phyloP scores from a whole-genome alignment of 2,888 invertebrate genomes.

The Drosophila pseudotakahashii region DNA sequence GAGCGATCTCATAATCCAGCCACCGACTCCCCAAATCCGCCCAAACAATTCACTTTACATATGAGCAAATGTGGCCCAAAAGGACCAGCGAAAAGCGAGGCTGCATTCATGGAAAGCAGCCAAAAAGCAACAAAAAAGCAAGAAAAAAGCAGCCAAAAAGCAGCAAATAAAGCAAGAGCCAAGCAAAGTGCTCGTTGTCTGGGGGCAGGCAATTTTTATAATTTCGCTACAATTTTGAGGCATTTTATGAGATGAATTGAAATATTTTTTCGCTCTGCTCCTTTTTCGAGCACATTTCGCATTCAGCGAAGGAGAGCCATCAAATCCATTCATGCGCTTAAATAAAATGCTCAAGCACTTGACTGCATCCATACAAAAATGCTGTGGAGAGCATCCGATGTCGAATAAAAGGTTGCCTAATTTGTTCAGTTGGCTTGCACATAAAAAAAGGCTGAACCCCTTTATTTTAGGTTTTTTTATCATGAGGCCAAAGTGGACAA shows the following conservation, averaged over 20 bases:
- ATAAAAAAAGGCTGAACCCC: slow-evolving; percentile 38
- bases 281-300: slow-evolving; percentile 55
- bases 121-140: slow-evolving; percentile 59
- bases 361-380: slow-evolving; percentile 82
- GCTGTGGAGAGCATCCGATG: slow-evolving; percentile 34
- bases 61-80: slow-evolving; percentile 73
- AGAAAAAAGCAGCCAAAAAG: slow-evolving; percentile 55
- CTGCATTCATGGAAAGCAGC: slow-evolving; percentile 59
- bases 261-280: slow-evolving; percentile 60
- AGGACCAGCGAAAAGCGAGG: slow-evolving; percentile 48
- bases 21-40: slow-evolving; percentile 24
- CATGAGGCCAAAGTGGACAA: slow-evolving; percentile 14
- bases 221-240: slow-evolving; percentile 81
- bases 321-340: slow-evolving; percentile 83
- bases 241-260: slow-evolving; percentile 81
- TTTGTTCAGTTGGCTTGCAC: slow-evolving; percentile 66
- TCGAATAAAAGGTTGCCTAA: slow-evolving; percentile 63
- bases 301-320: slow-evolving; percentile 68
- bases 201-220: slow-evolving; percentile 68
- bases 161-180: slow-evolving; percentile 26
- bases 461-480: slow-evolving; percentile 28
- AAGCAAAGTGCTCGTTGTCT: slow-evolving; percentile 64
- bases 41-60: slow-evolving; percentile 75
- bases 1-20: slow-evolving; percentile 50
- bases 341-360: slow-evolving; percentile 81